Evolutionary conservation across 2,888 invertebrate species (phyloP).

Genomic region (Euplexia lucipara): DNA sequence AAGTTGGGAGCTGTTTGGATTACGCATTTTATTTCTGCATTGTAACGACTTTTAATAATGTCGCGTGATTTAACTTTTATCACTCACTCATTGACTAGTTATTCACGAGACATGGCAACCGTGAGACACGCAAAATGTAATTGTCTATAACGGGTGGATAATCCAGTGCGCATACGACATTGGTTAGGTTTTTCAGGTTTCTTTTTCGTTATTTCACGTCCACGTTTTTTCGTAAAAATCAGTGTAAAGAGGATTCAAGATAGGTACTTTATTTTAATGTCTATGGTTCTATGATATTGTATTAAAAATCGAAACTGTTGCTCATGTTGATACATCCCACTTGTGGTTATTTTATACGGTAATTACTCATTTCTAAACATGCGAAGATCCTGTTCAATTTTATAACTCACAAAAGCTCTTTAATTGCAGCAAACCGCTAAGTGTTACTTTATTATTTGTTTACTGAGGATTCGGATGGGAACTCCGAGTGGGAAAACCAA

Average conservation of each 20-base stretch:
- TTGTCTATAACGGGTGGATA: conserved; percentile 27
- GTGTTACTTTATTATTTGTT: conserved; percentile 27
- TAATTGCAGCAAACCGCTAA: conserved; percentile 34
- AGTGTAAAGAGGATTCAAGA: too few species aligned
- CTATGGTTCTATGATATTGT: too few species aligned
- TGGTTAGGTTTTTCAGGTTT: conserved; percentile 9
- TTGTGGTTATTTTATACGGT: not conserved
- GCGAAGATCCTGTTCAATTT: conserved; percentile 2
- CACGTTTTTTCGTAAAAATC: not conserved
- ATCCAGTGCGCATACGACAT: conserved; percentile 17
- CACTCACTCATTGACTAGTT: not conserved
- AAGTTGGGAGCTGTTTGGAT: not conserved
- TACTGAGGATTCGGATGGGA: conserved; percentile 42
- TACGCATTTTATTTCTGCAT: too few species aligned
- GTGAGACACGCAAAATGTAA: conserved; percentile 24
- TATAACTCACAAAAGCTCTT: conserved; percentile 14
- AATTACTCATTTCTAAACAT: conserved; percentile 1
- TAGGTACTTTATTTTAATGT: too few species aligned
- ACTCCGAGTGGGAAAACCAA: conserved; percentile 55
- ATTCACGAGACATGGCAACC: conserved; percentile 31
- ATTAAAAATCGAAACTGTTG: not conserved
- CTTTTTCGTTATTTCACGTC: not conserved
- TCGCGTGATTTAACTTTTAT: not conserved
- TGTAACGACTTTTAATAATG: not conserved
- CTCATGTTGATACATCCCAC: too few species aligned